A percentile compares a stretch with the other conserved stretches of the same genome.
These are phyloP conservation scores for Epinephelus cyanopodus DNA, from an alignment of 2,113 vertebrate species.

Conservation along the genomic window DNA sequence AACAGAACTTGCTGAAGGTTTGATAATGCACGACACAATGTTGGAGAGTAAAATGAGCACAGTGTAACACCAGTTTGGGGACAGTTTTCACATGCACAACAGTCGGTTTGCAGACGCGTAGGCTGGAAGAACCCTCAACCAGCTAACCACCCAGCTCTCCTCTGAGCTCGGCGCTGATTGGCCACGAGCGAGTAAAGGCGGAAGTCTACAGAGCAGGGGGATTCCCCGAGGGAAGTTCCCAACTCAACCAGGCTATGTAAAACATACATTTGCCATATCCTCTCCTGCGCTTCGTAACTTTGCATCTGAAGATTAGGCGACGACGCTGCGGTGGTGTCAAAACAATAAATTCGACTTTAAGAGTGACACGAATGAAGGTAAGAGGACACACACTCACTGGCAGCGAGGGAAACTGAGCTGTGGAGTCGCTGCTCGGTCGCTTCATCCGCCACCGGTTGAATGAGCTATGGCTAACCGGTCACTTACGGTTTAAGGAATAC, in stretches of 20 bases:
- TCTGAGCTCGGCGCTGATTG: constrained; percentile 77
- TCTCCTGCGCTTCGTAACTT: constrained; percentile 69
- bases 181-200: constrained; percentile 74
- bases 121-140: constrained; percentile 77
- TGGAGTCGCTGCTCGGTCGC: constrained; percentile 25
- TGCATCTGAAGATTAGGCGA: constrained; percentile 61
- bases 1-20: not conserved
- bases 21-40: not conserved
- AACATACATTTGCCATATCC: constrained; percentile 84
- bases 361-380: constrained; percentile 83
- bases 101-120: constrained; percentile 74
- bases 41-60: constrained; percentile 38
- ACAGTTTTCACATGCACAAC: constrained; percentile 62
- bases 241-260: constrained; percentile 82
- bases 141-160: constrained; percentile 59
- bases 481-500: constrained; percentile 48
- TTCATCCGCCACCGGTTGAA: constrained; percentile 59
- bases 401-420: not conserved
- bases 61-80: constrained; percentile 38
- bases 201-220: constrained; percentile 84
- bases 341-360: constrained; percentile 59
- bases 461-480: constrained; percentile 35
- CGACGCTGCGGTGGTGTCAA: constrained; percentile 70
- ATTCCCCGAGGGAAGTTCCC: constrained; percentile 92
- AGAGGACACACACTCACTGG: constrained; percentile 49